phyloP scores from a whole-genome alignment of 2,113 vertebrate genomes.

The Ammodytes dubius region DNA sequence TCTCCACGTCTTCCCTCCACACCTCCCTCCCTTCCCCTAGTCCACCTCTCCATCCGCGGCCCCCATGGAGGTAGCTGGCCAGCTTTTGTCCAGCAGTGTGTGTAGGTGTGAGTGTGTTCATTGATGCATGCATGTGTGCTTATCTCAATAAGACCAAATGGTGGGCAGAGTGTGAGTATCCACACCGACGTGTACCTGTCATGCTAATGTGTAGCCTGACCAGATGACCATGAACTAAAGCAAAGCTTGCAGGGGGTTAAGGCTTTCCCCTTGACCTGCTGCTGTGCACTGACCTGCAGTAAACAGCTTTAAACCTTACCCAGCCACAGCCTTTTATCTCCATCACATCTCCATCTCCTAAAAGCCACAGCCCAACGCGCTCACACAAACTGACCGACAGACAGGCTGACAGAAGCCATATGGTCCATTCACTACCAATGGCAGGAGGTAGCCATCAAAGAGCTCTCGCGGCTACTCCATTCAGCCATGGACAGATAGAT shows the following conservation, averaged over 20 bases:
- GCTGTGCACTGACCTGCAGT: slow-evolving; percentile 74
- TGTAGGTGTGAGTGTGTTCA: slow-evolving; percentile 15
- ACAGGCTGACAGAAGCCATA: slow-evolving; percentile 75
- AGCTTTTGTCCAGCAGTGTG: slow-evolving; percentile 52
- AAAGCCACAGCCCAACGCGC: slow-evolving; percentile 61
- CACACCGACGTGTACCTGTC: slow-evolving; percentile 14
- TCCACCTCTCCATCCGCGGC: slow-evolving; percentile 38
- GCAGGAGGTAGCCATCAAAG: slow-evolving; percentile 79
- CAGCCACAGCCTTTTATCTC: slow-evolving; percentile 67
- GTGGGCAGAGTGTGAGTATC: slow-evolving; percentile 27
- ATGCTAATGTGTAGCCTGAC: slow-evolving; percentile 55
- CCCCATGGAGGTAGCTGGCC: slow-evolving; percentile 43
- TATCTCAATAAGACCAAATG: slow-evolving; percentile 27
- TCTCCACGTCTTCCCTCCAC: slow-evolving; percentile 30
- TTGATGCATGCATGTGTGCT: slow-evolving; percentile 37
- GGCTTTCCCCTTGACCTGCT: slow-evolving; percentile 78
- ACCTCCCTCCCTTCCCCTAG: slow-evolving; percentile 34
- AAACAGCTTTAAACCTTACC: slow-evolving; percentile 79
- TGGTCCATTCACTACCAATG: slow-evolving; percentile 76
- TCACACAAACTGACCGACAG: slow-evolving; percentile 63
- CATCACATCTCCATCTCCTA: slow-evolving; percentile 71
- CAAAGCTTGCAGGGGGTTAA: slow-evolving; percentile 54
- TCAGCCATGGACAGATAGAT: slow-evolving; percentile 59
- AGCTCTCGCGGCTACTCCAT: slow-evolving; percentile 62
- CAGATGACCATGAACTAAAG: slow-evolving; percentile 70